phyloP scores from a whole-genome alignment of 2,113 vertebrate species.

The Gymnarchus niloticus region DNA sequence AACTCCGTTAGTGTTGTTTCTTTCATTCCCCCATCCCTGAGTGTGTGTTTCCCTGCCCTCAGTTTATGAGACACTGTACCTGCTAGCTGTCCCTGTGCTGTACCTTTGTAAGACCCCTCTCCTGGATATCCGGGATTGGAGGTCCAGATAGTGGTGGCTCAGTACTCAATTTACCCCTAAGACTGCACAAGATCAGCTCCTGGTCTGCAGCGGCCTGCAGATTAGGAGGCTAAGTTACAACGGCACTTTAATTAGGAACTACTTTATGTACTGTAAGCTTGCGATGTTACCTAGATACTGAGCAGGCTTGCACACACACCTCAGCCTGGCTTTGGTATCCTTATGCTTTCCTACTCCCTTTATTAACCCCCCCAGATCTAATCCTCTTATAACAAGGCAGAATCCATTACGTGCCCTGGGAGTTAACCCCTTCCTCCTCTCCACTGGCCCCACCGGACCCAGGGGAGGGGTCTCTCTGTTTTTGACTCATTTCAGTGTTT shows the following conservation, averaged over 20 bases:
- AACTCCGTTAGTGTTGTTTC: not conserved
- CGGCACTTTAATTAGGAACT: slow-evolving; percentile 61
- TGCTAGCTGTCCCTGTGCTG: too few species aligned
- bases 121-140: too few species aligned
- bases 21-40: too few species aligned
- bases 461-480: not conserved
- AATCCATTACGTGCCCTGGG: not conserved
- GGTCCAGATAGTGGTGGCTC: not conserved
- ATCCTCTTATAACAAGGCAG: slow-evolving; percentile 16
- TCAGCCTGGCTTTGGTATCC: slow-evolving; percentile 18
- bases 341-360: slow-evolving; percentile 25
- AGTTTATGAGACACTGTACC: too few species aligned
- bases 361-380: not conserved
- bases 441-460: too few species aligned
- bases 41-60: not conserved
- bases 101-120: too few species aligned
- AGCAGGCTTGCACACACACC: slow-evolving; percentile 41
- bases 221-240: slow-evolving; percentile 64
- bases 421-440: slow-evolving; percentile 6
- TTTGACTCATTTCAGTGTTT: too few species aligned
- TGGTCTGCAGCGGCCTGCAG: slow-evolving; percentile 35
- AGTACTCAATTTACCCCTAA: not conserved
- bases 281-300: slow-evolving; percentile 55
- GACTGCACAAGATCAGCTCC: slow-evolving; percentile 45
- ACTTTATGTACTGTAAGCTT: slow-evolving; percentile 67